Percentiles rank a stretch among this genome's conserved stretches.
These are phyloP conservation scores for Rhodinocichla rosea DNA, from an alignment of 2,113 vertebrate species.

Conservation along the genomic window DNA sequence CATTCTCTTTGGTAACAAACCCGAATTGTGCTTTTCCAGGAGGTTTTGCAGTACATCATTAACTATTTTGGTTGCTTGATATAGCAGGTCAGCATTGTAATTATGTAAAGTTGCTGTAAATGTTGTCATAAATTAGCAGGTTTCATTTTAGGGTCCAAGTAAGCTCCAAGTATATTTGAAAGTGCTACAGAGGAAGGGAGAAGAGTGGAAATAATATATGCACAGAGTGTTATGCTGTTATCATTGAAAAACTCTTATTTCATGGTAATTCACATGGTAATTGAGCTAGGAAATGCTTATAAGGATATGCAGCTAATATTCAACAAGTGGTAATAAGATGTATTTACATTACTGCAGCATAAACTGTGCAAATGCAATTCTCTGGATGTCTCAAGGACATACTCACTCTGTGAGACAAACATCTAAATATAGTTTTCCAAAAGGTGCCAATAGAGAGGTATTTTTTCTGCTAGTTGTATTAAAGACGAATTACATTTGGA, in stretches of 20 bases:
- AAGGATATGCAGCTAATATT: neutral
- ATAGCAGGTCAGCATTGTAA: neutral
- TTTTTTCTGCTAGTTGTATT: neutral
- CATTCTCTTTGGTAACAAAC: neutral
- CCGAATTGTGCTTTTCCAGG: neutral
- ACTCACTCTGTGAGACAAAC: neutral
- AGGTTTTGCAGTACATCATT: neutral
- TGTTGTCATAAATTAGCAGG: conserved; percentile 5
- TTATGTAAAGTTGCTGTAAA: conserved; percentile 32
- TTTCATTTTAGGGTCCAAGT: conserved; percentile 22
- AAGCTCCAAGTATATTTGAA: neutral
- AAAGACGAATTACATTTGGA: conserved; percentile 13
- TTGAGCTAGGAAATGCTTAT: neutral
- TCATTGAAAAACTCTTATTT: conserved; percentile 29
- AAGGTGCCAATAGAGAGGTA: neutral
- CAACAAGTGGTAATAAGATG: conserved; percentile 18
- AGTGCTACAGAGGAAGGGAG: neutral
- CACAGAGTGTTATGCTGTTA: neutral
- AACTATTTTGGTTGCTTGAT: neutral
- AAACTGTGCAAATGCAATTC: neutral
- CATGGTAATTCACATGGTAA: conserved; percentile 45
- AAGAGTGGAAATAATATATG: neutral
- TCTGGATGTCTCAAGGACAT: neutral
- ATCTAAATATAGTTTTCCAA: neutral
- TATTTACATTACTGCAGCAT: neutral